Conservation (phyloP, 2,888 invertebrate genomes). For the Lochmaea capreae region DNA sequence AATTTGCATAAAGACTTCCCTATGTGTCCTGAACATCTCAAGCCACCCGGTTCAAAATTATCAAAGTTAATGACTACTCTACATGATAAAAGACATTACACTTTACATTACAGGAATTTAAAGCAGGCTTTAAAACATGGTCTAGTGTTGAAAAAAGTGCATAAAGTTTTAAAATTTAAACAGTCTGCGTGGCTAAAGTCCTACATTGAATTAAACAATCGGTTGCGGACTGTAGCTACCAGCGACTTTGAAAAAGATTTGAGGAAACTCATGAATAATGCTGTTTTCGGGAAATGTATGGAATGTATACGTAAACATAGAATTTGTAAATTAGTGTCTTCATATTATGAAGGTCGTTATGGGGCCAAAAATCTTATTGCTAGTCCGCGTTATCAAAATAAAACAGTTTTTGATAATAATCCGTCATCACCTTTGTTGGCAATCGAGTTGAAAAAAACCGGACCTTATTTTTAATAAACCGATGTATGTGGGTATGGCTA, state of each 20-base stretch:
- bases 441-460: not conserved
- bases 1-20: too few relatives aligned
- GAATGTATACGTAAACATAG: not conserved
- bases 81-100: not conserved
- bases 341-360: not conserved
- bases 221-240: not conserved
- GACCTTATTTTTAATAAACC: not conserved
- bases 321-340: not conserved
- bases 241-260: not conserved
- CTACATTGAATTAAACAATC: not conserved
- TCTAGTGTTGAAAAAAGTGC: too few relatives aligned
- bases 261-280: not conserved
- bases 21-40: not conserved
- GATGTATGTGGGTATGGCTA: not conserved
- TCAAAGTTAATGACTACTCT: not conserved
- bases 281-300: not conserved
- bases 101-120: not conserved
- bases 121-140: not conserved
- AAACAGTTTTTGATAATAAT: too few relatives aligned
- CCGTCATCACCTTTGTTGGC: too few relatives aligned
- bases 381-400: too few relatives aligned
- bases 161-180: not conserved
- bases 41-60: not conserved
- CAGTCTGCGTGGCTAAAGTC: not conserved
- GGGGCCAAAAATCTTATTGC: not conserved